Conservation (phyloP, 2,888 invertebrate genomes). For the Lepeophtheirus nordmannii region DNA sequence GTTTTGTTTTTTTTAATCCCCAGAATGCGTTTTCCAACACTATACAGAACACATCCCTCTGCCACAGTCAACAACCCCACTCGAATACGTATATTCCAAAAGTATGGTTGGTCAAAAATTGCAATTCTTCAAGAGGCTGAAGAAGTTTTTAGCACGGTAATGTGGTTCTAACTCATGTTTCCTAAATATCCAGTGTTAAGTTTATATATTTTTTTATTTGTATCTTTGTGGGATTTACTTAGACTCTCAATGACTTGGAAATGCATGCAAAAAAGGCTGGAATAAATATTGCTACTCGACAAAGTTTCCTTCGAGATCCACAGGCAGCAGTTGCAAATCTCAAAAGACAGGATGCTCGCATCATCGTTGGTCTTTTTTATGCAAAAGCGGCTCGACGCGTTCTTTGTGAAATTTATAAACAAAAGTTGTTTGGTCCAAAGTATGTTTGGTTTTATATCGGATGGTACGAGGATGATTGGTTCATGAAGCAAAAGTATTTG, state of each 20-base stretch:
- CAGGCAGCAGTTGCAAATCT: constrained; percentile 88
- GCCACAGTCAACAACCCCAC: constrained; percentile 98
- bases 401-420: constrained; percentile 88
- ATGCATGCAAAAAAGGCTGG: constrained; percentile 74
- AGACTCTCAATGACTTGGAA: constrained; percentile 95
- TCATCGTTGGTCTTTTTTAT: constrained; percentile 95
- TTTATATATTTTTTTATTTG: constrained; percentile 15
- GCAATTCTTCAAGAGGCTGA: constrained; percentile 96
- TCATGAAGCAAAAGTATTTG: constrained; percentile 53
- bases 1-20: too few relatives aligned
- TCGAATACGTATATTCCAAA: constrained; percentile 84
- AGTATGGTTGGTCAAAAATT: constrained; percentile 91
- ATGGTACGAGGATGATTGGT: constrained; percentile 99
- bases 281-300: constrained; percentile 88
- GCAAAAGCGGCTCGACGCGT: constrained; percentile 91
- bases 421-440: constrained; percentile 75
- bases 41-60: constrained; percentile 96
- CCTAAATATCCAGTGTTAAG: background rate
- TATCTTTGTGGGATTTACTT: constrained; percentile 31
- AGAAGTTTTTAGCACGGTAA: constrained; percentile 86
- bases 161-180: constrained; percentile 30
- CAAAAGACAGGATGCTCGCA: constrained; percentile 79
- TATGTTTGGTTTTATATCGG: constrained; percentile 99
- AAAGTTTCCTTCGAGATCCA: constrained; percentile 92
- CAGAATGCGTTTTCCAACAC: constrained; percentile 66